Evolutionary conservation across 35 echinoderm and acorn worm species (phyloP).

Genomic region (Heliocidaris erythrogramma): DNA sequence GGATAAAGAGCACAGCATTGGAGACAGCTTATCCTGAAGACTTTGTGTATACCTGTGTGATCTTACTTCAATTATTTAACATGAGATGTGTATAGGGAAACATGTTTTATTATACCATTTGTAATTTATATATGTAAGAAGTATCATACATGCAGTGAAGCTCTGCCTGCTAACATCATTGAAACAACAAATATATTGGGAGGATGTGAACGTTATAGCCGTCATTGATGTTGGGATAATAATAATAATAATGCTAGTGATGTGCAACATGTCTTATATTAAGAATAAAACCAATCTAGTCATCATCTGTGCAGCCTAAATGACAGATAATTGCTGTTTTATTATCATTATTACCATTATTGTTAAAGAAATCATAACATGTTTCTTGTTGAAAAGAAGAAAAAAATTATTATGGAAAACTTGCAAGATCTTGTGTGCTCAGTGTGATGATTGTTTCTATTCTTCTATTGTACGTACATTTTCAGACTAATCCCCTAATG

Average conservation of each 20-base stretch:
- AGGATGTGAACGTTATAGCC: not conserved
- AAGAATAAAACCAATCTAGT: not conserved
- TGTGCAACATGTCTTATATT: conserved; percentile 27
- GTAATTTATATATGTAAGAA: not conserved
- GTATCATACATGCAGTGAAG: not conserved
- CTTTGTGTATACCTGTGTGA: not conserved
- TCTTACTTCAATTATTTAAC: not conserved
- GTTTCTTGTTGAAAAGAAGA: conserved; percentile 36
- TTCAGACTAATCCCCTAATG: too few relatives aligned
- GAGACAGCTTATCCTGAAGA: not conserved
- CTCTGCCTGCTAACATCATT: not conserved
- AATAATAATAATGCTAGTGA: not conserved
- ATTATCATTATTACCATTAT: conserved; percentile 38
- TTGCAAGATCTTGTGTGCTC: not conserved
- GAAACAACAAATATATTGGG: not conserved
- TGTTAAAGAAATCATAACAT: conserved; percentile 28
- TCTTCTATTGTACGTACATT: too few relatives aligned
- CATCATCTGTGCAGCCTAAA: conserved; percentile 12
- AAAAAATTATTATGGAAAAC: conserved; percentile 43
- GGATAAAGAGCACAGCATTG: not conserved
- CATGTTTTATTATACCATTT: not conserved
- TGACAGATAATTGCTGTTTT: conserved; percentile 12
- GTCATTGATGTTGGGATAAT: not conserved
- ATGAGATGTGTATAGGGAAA: not conserved
- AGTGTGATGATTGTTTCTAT: not conserved